phyloP scores from a whole-genome alignment of 2,113 vertebrate genomes.

The Isichthys henryi region DNA sequence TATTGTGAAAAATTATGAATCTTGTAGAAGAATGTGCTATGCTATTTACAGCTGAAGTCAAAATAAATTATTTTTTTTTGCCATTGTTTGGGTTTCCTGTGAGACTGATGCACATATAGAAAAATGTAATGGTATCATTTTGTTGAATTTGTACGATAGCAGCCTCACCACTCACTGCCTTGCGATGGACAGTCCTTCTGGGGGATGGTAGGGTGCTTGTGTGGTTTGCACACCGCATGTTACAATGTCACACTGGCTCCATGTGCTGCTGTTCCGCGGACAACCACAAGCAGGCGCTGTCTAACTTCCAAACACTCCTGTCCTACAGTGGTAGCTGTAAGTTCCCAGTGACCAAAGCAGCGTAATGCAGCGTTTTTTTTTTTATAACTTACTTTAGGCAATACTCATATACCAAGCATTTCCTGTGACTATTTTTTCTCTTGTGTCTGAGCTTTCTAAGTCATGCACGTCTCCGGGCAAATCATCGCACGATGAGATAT shows the following conservation, averaged over 20 bases:
- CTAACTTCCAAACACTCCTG: constrained; percentile 9
- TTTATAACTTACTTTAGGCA: not conserved
- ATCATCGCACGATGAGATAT: not conserved
- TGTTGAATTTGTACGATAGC: constrained; percentile 10
- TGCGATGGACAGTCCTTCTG: not conserved
- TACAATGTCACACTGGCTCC: not conserved
- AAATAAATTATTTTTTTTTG: not conserved
- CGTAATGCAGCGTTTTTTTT: not conserved
- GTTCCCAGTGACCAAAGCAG: not conserved
- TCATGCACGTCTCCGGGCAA: not conserved
- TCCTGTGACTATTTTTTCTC: not conserved
- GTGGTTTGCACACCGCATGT: not conserved
- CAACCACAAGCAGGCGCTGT: constrained; percentile 34
- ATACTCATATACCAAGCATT: constrained; percentile 4
- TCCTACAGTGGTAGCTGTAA: not conserved
- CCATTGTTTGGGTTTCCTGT: not conserved
- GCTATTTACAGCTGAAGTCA: not conserved
- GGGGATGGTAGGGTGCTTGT: not conserved
- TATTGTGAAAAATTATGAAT: not conserved
- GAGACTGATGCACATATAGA: not conserved
- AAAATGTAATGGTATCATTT: not conserved
- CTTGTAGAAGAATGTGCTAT: not conserved
- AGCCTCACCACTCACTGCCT: not conserved
- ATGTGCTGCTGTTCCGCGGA: constrained; percentile 22
- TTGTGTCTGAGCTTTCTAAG: not conserved